These are phyloP conservation scores for Meloe dianella DNA, from an alignment of 2,888 invertebrate genomes.

Conservation along the genomic window DNA sequence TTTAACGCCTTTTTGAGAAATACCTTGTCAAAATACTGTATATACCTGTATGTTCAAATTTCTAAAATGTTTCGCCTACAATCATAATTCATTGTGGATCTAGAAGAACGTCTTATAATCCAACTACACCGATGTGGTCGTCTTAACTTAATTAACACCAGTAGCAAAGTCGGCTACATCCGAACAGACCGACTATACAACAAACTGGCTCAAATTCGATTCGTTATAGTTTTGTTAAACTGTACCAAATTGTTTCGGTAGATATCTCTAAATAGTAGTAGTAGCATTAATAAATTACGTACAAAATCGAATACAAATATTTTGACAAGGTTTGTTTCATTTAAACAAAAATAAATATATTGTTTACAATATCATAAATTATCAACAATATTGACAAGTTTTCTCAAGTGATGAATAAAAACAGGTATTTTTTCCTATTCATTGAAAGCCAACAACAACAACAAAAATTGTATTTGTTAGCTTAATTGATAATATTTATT, in stretches of 20 bases:
- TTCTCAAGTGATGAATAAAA: neutral
- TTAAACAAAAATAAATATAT: neutral
- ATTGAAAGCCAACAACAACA: neutral
- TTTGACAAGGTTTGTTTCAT: no score
- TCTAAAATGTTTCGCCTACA: neutral
- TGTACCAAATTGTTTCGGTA: neutral
- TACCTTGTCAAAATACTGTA: constrained; percentile 42
- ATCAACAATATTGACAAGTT: neutral
- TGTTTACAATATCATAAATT: constrained; percentile 1
- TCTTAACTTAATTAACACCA: no score
- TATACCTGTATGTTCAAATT: neutral
- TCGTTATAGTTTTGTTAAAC: constrained; percentile 1
- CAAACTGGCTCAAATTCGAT: neutral
- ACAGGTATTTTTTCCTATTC: neutral
- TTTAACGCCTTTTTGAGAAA: constrained; percentile 52
- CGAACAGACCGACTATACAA: no score
- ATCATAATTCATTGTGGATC: neutral
- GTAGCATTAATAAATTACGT: no score
- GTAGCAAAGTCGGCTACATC: no score
- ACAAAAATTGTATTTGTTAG: neutral
- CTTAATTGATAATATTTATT: neutral
- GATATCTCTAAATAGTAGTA: no score
- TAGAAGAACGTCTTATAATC: neutral
- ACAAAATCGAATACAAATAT: no score
- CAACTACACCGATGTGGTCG: no score